Evolutionary conservation across 2,797 vertebrate species (phyloP).

Genomic region (Vespertilio murinus): DNA sequence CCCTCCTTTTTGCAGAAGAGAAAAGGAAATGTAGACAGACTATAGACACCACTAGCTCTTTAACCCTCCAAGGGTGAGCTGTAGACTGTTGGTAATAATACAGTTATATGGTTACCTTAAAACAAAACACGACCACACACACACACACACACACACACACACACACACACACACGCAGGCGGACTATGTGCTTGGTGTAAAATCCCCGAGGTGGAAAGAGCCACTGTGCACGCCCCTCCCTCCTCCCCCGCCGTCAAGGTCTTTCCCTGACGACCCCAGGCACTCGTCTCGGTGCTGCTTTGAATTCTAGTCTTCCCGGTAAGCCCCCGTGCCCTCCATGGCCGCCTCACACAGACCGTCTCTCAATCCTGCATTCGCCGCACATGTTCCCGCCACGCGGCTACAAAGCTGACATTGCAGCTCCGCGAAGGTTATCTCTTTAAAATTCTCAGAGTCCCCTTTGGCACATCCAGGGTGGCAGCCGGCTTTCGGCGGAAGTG

Average conservation of each 20-base stretch:
- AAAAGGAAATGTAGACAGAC: not conserved
- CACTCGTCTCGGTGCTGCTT: not conserved
- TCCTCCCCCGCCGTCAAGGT: not conserved
- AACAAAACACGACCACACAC: not conserved
- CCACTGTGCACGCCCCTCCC: not conserved
- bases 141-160: too few relatives aligned
- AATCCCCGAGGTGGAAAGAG: not conserved
- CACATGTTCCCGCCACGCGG: conserved; percentile 79
- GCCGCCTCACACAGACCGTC: conserved; percentile 75
- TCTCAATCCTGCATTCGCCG: conserved; percentile 78
- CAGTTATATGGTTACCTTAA: not conserved
- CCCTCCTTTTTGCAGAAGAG: not conserved
- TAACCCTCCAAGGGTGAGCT: not conserved
- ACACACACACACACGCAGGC: accelerated
- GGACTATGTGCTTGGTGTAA: not conserved
- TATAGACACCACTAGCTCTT: not conserved
- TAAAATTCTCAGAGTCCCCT: conserved; percentile 85
- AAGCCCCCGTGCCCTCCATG: not conserved
- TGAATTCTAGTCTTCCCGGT: not conserved
- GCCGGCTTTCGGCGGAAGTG: conserved; percentile 81
- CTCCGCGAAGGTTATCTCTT: conserved; percentile 85
- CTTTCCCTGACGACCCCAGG: not conserved
- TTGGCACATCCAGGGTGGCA: conserved; percentile 84
- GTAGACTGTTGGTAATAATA: not conserved
- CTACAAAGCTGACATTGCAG: conserved; percentile 84